Evolutionary conservation across 1,140 invertebrate species (phyloP).

Genomic region (Galendromus occidentalis): DNA sequence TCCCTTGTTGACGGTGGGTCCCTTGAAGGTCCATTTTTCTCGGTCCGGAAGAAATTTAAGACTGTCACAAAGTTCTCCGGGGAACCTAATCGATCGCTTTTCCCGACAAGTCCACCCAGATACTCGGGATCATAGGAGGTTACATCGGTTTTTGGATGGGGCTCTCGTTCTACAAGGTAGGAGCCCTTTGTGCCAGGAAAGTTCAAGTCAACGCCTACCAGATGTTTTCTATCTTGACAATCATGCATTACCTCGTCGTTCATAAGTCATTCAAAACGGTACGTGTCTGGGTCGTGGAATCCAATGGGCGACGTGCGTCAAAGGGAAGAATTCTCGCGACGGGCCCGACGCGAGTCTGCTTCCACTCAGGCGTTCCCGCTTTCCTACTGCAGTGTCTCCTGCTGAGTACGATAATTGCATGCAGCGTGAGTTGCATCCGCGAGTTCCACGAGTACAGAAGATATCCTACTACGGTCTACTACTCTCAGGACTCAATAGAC

Average conservation of each 20-base stretch:
- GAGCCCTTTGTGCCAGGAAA: neutral
- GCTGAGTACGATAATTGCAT: neutral
- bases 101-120: neutral
- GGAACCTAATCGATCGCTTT: neutral
- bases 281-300: no score
- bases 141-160: constrained; percentile 8
- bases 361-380: no score
- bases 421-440: neutral
- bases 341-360: no score
- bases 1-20: neutral
- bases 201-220: neutral
- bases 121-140: neutral
- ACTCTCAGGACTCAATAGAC: neutral
- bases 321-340: no score
- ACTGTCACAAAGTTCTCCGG: neutral
- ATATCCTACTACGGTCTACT: constrained; percentile 4
- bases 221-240: neutral
- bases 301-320: no score
- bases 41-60: neutral
- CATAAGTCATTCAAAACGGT: neutral
- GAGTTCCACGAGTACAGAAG: neutral
- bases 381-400: neutral
- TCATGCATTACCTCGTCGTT: neutral
- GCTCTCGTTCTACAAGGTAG: constrained; percentile 1
- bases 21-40: neutral